Evolutionary conservation across 1,140 invertebrate genomes (phyloP), one percentile per base, ranked within the genome.

Genomic region (Trichoplusia ni): DNA sequence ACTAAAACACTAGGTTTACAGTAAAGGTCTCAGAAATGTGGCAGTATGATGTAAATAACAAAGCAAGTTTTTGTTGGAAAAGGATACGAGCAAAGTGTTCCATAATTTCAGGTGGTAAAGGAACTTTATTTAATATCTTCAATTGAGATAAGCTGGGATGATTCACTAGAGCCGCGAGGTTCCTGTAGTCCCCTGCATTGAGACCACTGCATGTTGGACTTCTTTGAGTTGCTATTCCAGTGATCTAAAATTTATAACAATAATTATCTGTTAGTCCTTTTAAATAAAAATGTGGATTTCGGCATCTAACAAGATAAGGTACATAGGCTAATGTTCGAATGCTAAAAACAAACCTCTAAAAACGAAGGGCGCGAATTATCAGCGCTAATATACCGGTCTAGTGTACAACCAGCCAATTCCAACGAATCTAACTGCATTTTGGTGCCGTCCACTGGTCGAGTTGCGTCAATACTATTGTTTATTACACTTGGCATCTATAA

Each of bases 51-150:
- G n/a, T n/a, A n/a, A n/a, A n/a, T n/a, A n/a, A n/a, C n/a, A n/a
- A n/a, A n/a, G n/a, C n/a, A n/a, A n/a, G n/a, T n/a, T n/a, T n/a
- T n/a, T n/a, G 31, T 64, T 51, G 71, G 33, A 69, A 93, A 94
- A 95, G 94, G 95, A 95, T 96, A 97, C 96, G 96, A 71, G 95
- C 94, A 93, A 98, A 98, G 84, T 98, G 96, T 90, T 99, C 97
- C 86, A 98, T 93, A 62, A 99, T 94, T 92, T 98, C 97, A 9
- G 95, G 94, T 11, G 98, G 98, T 16, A 99, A 91, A 51, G 97
- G 96, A 33, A 98, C 94, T 91, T 96, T 97, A 74, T 94, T 96
- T 2, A 96, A 87, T 56, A 94, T 94, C 77, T 94, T 94, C 72
- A 98, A 92, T 84, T 98, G 96, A 67, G 95, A 95, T 71, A 96